Conservation (phyloP, 2,888 invertebrate genomes). For the Leptopterna dolabrata region DNA sequence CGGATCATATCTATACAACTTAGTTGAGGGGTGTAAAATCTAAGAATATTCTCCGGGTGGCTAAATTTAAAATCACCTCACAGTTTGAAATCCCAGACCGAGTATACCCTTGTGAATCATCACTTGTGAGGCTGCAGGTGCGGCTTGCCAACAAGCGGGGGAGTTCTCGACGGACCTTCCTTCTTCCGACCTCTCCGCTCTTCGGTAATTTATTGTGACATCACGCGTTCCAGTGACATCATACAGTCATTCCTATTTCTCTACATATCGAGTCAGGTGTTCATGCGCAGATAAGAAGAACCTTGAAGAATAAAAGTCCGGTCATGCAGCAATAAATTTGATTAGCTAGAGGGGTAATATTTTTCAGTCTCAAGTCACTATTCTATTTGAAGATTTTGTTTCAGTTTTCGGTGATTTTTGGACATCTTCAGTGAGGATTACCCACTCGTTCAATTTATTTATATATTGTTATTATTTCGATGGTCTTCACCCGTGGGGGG, state of each 20-base stretch:
- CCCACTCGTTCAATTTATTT: too few relatives aligned
- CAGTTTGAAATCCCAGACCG: constrained; percentile 36
- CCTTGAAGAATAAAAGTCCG: too few relatives aligned
- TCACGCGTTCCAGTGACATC: neutral
- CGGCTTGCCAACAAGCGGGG: constrained; percentile 27
- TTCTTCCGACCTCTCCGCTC: neutral
- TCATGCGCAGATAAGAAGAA: too few relatives aligned
- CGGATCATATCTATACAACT: neutral
- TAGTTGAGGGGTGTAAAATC: neutral
- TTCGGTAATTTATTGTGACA: neutral
- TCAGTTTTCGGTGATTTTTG: too few relatives aligned
- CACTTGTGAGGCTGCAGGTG: constrained; percentile 24
- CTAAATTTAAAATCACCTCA: constrained; percentile 31
- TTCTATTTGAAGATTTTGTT: too few relatives aligned
- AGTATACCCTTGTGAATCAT: constrained; percentile 21
- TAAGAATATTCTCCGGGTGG: constrained; percentile 12
- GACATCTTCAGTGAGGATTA: too few relatives aligned
- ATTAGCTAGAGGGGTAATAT: too few relatives aligned
- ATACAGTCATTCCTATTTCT: neutral
- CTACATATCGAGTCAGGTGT: neutral
- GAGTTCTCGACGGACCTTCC: constrained; percentile 25
- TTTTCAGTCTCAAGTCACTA: too few relatives aligned
- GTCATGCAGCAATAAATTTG: too few relatives aligned
- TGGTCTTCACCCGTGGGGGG: too few relatives aligned
- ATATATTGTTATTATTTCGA: too few relatives aligned